Base-by-base conservation (phyloP, 2,113 vertebrate species). In the Podarcis raffonei region DNA sequence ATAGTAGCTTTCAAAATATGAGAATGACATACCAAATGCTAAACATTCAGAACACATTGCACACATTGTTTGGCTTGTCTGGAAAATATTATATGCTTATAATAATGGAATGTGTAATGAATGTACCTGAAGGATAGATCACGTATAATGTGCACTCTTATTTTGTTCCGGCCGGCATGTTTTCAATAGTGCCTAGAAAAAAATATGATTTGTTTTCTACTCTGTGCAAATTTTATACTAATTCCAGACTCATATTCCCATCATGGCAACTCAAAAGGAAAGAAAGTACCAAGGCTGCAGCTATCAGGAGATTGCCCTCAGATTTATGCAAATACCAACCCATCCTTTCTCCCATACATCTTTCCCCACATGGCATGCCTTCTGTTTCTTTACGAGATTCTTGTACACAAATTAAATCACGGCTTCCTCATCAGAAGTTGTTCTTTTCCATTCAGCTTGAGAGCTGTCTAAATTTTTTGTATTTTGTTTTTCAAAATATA, bases 21-120 rank as follows among this genome's bases (percentile, higher is more conserved):
- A 1, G 68, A 81, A 88, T 77, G 66, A 69, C 85, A 89, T 77
- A 79, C 74, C 78, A 86, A 2, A 68, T 30, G 66, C 84, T 57
- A 90, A 90, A 62, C 0, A 3, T 74, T 83, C 86, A 87, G 84
- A 86, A 89, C 75, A 89, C 15, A 32, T 86, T 53, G 86, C 81
- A 90, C 89, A 83, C 32, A 86, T 35, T 91, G 80, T 68, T 71
- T 76, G 39, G 72, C 0, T n/a, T 91, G 66, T 48, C 77, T 94
- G 81, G 89, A 91, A 94, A 59, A 91, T 59, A 87, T 77, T 88
- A 66, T 88, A 81, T n/a, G 66, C 48, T 39, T 48, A 81, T 74
- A 74, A 87, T 85, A 75, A 85, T 69, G 59, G 83, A 81, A 87
- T 62, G 68, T 81, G 68, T 87, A 87, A 81, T 81, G 78, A 62